phyloP scores from a whole-genome alignment of 1,140 invertebrate species.

The Mycetomoellerius zeteki region DNA sequence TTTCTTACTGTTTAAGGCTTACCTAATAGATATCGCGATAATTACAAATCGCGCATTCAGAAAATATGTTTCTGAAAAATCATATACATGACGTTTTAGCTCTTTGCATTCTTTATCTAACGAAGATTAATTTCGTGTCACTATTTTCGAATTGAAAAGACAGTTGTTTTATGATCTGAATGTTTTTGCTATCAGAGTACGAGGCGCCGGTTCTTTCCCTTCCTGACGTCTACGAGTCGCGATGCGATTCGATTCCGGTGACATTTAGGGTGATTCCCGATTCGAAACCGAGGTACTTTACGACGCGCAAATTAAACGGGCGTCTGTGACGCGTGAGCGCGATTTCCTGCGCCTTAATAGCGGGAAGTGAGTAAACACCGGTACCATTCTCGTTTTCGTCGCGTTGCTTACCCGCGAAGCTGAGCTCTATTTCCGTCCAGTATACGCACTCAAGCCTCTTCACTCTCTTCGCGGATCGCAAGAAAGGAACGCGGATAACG shows the following conservation, averaged over 20 bases:
- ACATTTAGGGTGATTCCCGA: constrained; percentile 26
- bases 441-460: constrained; percentile 50
- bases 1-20: too few species aligned
- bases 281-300: constrained; percentile 39
- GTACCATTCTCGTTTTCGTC: constrained; percentile 62
- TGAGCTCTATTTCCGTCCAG: constrained; percentile 68
- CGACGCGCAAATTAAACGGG: constrained; percentile 47
- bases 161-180: background rate
- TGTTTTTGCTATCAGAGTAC: background rate
- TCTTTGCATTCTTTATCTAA: background rate
- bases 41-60: background rate
- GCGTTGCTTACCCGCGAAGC: constrained; percentile 42
- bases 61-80: background rate
- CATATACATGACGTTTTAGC: background rate
- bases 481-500: constrained; percentile 71
- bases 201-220: background rate
- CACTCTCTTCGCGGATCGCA: constrained; percentile 24
- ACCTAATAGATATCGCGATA: too few species aligned
- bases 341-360: constrained; percentile 53
- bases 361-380: constrained; percentile 57
- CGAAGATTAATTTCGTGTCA: background rate
- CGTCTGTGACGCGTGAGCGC: constrained; percentile 11
- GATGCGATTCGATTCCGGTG: background rate
- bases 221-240: background rate
- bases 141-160: background rate